A percentile compares a stretch with the other conserved stretches of the same genome.
These are phyloP conservation scores for Catotricha subobsoleta DNA, from an alignment of 2,888 invertebrate genomes.

Conservation along the genomic window DNA sequence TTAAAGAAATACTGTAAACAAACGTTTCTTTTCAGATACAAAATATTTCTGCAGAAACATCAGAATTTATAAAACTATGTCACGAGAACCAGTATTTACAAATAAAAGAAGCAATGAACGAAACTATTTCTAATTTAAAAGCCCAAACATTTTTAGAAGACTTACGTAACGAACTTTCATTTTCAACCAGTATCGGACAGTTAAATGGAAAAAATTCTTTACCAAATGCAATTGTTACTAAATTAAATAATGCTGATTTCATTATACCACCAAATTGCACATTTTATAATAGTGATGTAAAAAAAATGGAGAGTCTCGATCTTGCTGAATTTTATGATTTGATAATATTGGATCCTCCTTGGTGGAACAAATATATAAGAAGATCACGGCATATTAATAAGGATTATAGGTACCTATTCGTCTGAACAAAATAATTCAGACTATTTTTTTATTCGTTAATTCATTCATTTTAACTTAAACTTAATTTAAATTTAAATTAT, in stretches of 20 bases:
- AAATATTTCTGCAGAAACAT: background rate
- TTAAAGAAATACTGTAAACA: background rate
- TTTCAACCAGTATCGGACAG: background rate
- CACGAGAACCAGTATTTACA: too few relatives aligned
- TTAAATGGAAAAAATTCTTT: slow-evolving; percentile 40
- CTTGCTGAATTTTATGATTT: slow-evolving; percentile 48
- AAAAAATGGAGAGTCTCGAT: slow-evolving; percentile 34
- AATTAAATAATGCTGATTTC: slow-evolving; percentile 32
- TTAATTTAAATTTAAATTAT: background rate
- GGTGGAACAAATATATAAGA: slow-evolving; percentile 89
- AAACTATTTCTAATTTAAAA: background rate
- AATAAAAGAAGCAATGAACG: too few relatives aligned
- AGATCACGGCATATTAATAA: slow-evolving; percentile 46
- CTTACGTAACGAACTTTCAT: background rate
- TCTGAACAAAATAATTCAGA: too few relatives aligned
- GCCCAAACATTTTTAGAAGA: background rate
- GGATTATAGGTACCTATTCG: slow-evolving; percentile 44
- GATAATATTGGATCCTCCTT: slow-evolving; percentile 84
- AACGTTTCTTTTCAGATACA: background rate
- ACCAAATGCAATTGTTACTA: slow-evolving; percentile 32
- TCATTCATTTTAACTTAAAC: background rate
- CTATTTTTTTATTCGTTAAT: slow-evolving; percentile 1
- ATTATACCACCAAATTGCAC: slow-evolving; percentile 46
- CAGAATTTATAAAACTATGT: background rate
- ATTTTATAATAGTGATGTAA: slow-evolving; percentile 50